These are phyloP conservation scores for Eulithis testata DNA, from an alignment of 2,888 invertebrate genomes.

Conservation along the genomic window DNA sequence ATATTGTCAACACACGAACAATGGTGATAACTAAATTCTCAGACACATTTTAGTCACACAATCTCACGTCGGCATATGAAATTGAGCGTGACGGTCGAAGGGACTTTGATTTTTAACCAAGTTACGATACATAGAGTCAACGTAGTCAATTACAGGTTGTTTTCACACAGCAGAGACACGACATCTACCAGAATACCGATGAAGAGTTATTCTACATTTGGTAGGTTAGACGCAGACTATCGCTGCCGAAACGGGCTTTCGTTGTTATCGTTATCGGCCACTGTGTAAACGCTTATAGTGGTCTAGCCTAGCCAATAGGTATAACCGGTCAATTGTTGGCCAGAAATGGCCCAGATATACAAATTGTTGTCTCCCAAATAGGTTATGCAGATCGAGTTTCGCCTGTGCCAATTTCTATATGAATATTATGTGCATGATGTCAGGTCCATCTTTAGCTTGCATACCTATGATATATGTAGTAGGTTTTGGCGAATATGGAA, in stretches of 20 bases:
- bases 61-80: constrained; percentile 42
- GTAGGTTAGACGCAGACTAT: no score
- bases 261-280: no score
- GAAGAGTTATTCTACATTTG: no score
- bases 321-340: constrained; percentile 36
- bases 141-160: constrained; percentile 47
- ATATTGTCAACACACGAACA: constrained; percentile 2
- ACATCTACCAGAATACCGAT: no score
- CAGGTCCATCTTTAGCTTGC: not conserved
- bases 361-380: constrained; percentile 40
- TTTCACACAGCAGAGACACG: no score
- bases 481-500: no score
- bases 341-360: constrained; percentile 41
- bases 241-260: no score
- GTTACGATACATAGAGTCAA: constrained; percentile 32
- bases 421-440: constrained; percentile 13
- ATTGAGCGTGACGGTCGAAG: constrained; percentile 53
- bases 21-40: not conserved
- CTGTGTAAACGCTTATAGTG: constrained; percentile 16
- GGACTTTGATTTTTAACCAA: constrained; percentile 19
- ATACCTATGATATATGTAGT: not conserved
- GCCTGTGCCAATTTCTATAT: constrained; percentile 37
- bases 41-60: constrained; percentile 4
- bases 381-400: constrained; percentile 38
- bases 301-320: constrained; percentile 20